A percentile compares a stretch with the other conserved stretches of the same genome.
phyloP scores from a whole-genome alignment of 2,113 vertebrate genomes.

The Numida meleagris region DNA sequence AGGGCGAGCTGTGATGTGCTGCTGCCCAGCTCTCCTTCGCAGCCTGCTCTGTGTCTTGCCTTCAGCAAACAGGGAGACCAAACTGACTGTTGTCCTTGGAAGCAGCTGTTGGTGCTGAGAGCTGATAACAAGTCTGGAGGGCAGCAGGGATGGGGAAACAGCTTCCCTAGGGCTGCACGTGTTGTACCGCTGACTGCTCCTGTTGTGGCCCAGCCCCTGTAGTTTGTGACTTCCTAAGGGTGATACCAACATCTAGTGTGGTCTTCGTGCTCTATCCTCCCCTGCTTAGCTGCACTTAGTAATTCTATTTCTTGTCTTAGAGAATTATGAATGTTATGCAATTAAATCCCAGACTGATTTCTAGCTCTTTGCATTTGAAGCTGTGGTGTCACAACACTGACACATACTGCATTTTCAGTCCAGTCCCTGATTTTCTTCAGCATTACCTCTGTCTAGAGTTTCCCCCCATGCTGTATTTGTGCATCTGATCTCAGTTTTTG shows the following conservation, averaged over 20 bases:
- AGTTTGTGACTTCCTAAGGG: not conserved
- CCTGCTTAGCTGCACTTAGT: no score
- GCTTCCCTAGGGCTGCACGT: fast-evolving
- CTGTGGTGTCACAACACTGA: not conserved
- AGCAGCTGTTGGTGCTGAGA: not conserved
- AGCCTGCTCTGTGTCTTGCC: not conserved
- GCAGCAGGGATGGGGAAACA: not conserved
- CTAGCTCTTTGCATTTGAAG: not conserved
- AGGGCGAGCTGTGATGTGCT: not conserved
- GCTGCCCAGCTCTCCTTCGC: not conserved
- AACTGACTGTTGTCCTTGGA: not conserved
- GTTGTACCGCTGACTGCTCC: not conserved
- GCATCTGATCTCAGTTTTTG: not conserved
- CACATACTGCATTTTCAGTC: fast-evolving
- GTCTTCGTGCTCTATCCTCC: not conserved
- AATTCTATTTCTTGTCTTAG: not conserved
- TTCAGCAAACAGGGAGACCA: fast-evolving
- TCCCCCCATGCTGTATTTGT: not conserved
- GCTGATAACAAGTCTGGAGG: not conserved
- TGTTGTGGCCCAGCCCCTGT: not conserved
- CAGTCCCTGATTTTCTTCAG: not conserved
- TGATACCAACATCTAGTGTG: fast-evolving
- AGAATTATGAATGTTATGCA: not conserved
- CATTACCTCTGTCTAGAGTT: not conserved
- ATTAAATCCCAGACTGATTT: not conserved